phyloP scores from a whole-genome alignment of 2,888 invertebrate species.

The Drepanosiphum platanoidis region DNA sequence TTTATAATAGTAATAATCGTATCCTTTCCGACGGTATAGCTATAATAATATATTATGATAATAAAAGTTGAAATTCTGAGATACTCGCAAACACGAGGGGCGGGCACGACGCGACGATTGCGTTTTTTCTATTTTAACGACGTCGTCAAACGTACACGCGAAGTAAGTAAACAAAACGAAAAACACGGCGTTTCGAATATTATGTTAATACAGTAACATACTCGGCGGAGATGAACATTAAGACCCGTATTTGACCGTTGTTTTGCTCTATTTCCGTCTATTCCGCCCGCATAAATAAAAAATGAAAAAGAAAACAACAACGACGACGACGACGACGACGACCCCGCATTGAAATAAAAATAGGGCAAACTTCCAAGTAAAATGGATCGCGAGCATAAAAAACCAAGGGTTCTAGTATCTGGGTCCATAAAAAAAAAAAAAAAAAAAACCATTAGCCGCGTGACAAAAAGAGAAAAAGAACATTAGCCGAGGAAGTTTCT shows the following conservation, averaged over 20 bases:
- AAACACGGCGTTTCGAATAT: neutral
- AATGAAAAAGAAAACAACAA: conserved; percentile 53
- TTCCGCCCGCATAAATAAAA: conserved; percentile 57
- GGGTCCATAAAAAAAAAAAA: conserved; percentile 49
- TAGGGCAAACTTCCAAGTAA: conserved; percentile 59
- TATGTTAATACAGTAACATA: conserved; percentile 17
- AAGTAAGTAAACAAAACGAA: neutral
- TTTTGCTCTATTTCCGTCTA: conserved; percentile 47
- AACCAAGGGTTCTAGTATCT: conserved; percentile 43
- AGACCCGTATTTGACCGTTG: conserved; percentile 35
- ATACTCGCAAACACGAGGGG: neutral
- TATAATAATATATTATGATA: too few species aligned
- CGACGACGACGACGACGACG: conserved; percentile 43
- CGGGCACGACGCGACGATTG: neutral
- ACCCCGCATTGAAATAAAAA: conserved; percentile 51
- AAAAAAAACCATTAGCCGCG: conserved; percentile 49
- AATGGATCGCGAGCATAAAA: conserved; percentile 44
- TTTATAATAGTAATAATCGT: neutral
- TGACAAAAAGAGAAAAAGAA: conserved; percentile 56
- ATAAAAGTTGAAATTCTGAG: neutral
- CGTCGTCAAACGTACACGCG: neutral
- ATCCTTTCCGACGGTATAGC: neutral
- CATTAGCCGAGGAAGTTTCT: conserved; percentile 53
- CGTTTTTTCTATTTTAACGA: neutral
- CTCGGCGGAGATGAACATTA: conserved; percentile 1